phyloP scores from a whole-genome alignment of 2,113 vertebrate genomes.

The Alaudala cheleensis region DNA sequence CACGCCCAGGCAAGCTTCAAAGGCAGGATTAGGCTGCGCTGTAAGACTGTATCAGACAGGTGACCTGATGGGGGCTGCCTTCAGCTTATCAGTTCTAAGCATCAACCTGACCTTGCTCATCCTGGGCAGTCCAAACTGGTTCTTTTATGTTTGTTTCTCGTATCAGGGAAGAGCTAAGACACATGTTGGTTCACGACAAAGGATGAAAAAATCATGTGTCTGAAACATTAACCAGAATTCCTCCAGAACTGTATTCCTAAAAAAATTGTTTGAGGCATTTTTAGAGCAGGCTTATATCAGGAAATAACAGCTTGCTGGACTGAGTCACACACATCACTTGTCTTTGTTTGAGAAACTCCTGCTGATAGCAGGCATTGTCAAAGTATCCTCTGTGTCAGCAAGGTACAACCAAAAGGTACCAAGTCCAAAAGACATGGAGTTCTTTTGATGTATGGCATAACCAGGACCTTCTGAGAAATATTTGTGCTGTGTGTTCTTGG shows the following conservation, averaged over 20 bases:
- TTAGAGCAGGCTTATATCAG: not conserved
- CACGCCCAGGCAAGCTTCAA: not conserved
- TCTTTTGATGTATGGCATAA: not conserved
- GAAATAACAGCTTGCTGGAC: not conserved
- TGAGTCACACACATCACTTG: not conserved
- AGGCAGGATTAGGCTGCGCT: not conserved
- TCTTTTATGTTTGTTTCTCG: not conserved
- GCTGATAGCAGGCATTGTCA: not conserved
- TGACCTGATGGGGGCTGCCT: not conserved
- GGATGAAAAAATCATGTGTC: not conserved
- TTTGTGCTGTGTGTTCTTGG: not conserved
- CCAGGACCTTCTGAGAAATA: not conserved
- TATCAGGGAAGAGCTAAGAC: not conserved
- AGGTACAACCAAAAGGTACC: not conserved
- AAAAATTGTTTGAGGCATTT: not conserved
- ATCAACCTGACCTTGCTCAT: not conserved
- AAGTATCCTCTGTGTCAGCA: not conserved
- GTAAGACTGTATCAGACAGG: not conserved
- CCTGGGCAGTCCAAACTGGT: not conserved
- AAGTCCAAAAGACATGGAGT: not conserved
- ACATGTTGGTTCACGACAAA: not conserved
- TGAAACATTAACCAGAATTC: not conserved
- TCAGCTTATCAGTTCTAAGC: not conserved
- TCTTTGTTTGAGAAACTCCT: not conserved
- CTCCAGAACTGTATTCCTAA: not conserved